Evolutionary conservation across 2,113 vertebrate species (phyloP).

Genomic region (Tichodroma muraria): DNA sequence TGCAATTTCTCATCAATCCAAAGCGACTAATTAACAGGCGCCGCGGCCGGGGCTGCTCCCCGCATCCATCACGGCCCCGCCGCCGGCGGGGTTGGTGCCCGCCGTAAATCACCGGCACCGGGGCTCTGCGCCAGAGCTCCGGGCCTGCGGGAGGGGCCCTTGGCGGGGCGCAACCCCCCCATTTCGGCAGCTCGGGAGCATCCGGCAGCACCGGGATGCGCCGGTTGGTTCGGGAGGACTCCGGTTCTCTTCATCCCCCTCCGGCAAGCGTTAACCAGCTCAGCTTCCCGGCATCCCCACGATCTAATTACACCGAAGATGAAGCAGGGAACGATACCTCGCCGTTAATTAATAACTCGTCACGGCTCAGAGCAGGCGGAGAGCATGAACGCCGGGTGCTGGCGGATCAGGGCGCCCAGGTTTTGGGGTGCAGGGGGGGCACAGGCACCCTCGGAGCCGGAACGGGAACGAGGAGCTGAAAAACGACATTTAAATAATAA

Average conservation of each 20-base stretch:
- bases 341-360: conserved; percentile 40
- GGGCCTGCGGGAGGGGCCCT: rapidly evolving
- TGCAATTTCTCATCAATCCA: neutral
- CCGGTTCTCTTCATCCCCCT: neutral
- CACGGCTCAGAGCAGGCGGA: neutral
- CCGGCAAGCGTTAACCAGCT: neutral
- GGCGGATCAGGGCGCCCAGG: rapidly evolving
- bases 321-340: conserved; percentile 3
- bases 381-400: neutral
- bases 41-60: neutral
- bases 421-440: neutral
- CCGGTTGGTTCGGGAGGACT: neutral
- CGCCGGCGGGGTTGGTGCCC: neutral
- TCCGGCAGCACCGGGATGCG: neutral
- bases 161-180: rapidly evolving
- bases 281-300: neutral
- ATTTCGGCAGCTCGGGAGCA: too few relatives aligned
- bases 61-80: neutral
- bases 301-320: neutral
- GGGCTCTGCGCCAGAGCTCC: neutral
- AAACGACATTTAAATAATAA: conserved; percentile 23
- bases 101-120: neutral
- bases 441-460: neutral
- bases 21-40: neutral
- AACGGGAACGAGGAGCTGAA: neutral